Conservation (phyloP, 2,888 invertebrate species). For the Drosophila neutralis region DNA sequence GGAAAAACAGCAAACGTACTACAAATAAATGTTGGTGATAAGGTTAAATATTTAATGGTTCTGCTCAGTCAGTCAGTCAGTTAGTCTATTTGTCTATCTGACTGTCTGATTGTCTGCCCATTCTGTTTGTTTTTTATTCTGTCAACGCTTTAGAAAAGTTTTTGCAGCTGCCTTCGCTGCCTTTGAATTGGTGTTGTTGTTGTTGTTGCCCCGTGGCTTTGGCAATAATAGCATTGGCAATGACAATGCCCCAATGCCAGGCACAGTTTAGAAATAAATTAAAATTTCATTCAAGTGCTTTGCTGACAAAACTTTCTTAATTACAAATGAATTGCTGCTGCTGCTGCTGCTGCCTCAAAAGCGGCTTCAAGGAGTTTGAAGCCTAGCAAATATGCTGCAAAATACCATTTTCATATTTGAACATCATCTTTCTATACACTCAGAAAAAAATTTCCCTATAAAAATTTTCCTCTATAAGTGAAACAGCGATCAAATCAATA, state of each 20-base stretch:
- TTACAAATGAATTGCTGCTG: constrained; percentile 67
- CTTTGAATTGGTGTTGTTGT: constrained; percentile 21
- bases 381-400: constrained; percentile 22
- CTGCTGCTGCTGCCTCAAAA: constrained; percentile 13
- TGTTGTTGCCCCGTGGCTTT: constrained; percentile 40
- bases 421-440: background rate
- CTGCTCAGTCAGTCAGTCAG: constrained; percentile 22
- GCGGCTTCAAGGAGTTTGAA: constrained; percentile 19
- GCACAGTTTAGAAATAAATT: constrained; percentile 75
- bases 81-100: constrained; percentile 19
- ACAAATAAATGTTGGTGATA: constrained; percentile 56
- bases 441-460: background rate
- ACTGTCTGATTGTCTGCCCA: constrained; percentile 21
- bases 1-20: background rate
- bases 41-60: constrained; percentile 76
- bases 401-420: constrained; percentile 3
- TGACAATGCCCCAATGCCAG: constrained; percentile 36
- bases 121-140: constrained; percentile 38
- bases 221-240: constrained; percentile 54
- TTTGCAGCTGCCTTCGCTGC: constrained; percentile 17
- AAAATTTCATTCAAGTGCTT: constrained; percentile 78
- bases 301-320: constrained; percentile 75
- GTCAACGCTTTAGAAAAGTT: constrained; percentile 69
- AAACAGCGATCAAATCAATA: background rate
- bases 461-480: no score